Conservation (phyloP, 1,140 invertebrate genomes). For the Macrocentrus cingulum region DNA sequence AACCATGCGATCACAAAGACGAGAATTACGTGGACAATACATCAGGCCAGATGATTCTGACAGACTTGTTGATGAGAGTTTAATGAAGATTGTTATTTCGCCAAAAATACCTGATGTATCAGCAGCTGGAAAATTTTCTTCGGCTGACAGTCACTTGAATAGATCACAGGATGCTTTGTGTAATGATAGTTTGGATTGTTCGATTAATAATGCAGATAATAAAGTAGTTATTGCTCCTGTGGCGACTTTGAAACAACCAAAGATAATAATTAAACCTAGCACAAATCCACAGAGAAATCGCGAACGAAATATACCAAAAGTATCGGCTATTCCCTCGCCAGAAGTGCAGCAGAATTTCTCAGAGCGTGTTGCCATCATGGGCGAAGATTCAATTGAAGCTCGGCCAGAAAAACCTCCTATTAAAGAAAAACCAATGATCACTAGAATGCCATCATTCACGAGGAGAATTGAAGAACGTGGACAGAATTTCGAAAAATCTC, state of each 20-base stretch:
- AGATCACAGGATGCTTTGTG: neutral
- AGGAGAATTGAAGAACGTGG: constrained; percentile 32
- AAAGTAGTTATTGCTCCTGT: constrained; percentile 37
- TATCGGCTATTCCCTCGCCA: constrained; percentile 50
- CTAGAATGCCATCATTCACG: constrained; percentile 44
- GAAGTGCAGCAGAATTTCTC: constrained; percentile 34
- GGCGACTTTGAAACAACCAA: constrained; percentile 48
- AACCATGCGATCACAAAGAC: constrained; percentile 24
- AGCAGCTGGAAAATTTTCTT: neutral
- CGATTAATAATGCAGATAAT: no score
- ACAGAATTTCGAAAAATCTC: constrained; percentile 19
- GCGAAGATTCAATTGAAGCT: constrained; percentile 28
- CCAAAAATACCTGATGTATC: constrained; percentile 36
- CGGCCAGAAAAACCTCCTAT: constrained; percentile 34
- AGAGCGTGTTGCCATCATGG: constrained; percentile 34
- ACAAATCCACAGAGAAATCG: constrained; percentile 42
- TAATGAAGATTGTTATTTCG: constrained; percentile 41
- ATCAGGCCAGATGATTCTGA: constrained; percentile 1
- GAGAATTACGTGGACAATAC: constrained; percentile 23
- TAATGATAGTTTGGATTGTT: no score
- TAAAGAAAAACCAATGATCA: constrained; percentile 44
- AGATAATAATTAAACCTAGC: constrained; percentile 59
- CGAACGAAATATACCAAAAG: constrained; percentile 52
- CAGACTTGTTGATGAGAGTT: constrained; percentile 9
- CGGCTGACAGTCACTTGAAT: neutral